Percentiles rank a stretch among this genome's conserved stretches.
Conservation (phyloP, 2,797 vertebrate genomes). For the Acipenser ruthenus region DNA sequence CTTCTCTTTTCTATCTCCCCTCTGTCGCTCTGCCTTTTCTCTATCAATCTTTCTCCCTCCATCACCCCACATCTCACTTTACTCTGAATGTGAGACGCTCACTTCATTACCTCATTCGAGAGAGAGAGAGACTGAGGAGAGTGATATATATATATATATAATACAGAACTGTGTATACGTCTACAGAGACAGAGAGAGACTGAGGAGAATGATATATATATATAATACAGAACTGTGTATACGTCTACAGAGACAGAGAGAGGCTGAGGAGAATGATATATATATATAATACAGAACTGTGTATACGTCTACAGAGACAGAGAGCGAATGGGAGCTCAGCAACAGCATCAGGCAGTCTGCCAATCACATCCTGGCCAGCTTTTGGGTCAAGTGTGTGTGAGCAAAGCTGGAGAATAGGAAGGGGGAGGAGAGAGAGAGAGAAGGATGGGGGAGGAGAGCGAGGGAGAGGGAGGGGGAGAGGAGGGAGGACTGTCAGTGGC, state of each 20-base stretch:
- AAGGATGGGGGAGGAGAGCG: slow-evolving; percentile 21
- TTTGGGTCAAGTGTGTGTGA: slow-evolving; percentile 73
- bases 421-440: slow-evolving; percentile 26
- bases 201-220: neutral
- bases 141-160: no score
- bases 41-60: no score
- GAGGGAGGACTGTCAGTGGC: slow-evolving; percentile 41
- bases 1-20: no score
- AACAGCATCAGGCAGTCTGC: slow-evolving; percentile 39
- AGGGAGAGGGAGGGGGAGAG: slow-evolving; percentile 38
- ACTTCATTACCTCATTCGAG: slow-evolving; percentile 20
- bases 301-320: slow-evolving; percentile 9
- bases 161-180: no score
- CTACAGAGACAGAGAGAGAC: neutral
- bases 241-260: no score
- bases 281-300: slow-evolving; percentile 21
- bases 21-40: no score
- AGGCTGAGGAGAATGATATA: neutral
- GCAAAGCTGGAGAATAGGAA: slow-evolving; percentile 30
- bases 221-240: slow-evolving; percentile 27
- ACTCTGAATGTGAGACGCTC: no score
- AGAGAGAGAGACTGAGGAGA: neutral
- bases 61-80: no score
- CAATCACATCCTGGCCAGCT: slow-evolving; percentile 65
- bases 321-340: no score